Percentiles rank a stretch among this genome's conserved stretches.
These are phyloP conservation scores for Heliconius ismenius DNA, from an alignment of 2,888 invertebrate genomes.

Conservation along the genomic window DNA sequence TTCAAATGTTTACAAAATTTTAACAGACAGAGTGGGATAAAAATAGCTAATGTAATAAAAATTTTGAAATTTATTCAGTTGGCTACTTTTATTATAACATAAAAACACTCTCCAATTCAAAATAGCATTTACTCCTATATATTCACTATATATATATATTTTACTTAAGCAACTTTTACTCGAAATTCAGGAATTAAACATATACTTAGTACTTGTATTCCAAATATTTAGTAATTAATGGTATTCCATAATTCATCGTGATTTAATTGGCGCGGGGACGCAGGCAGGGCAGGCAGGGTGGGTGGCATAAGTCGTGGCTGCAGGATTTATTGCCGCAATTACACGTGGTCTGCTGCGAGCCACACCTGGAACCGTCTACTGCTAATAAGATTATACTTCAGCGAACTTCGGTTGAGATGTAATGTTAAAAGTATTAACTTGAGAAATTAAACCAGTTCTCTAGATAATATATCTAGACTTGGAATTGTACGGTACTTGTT, in stretches of 20 bases:
- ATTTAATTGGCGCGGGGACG: slow-evolving; percentile 75
- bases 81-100: no score
- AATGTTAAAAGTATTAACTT: slow-evolving; percentile 50
- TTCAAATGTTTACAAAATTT: no score
- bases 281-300: slow-evolving; percentile 49
- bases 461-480: slow-evolving; percentile 1
- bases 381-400: slow-evolving; percentile 58
- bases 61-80: no score
- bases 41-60: no score
- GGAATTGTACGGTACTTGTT: not conserved
- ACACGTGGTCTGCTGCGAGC: slow-evolving; percentile 64
- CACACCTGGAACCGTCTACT: slow-evolving; percentile 60
- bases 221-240: slow-evolving; percentile 60
- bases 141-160: not conserved
- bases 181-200: not conserved
- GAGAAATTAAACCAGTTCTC: slow-evolving; percentile 28
- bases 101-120: no score
- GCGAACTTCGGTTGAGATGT: slow-evolving; percentile 52
- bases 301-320: slow-evolving; percentile 64
- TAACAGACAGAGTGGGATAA: no score
- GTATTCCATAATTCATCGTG: slow-evolving; percentile 67
- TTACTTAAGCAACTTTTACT: not conserved
- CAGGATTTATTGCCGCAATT: slow-evolving; percentile 76
- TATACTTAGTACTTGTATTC: slow-evolving; percentile 6
- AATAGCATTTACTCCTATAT: no score